Evolutionary conservation across 2,797 vertebrate species (phyloP).

Genomic region (Cetoscarus ocellatus): DNA sequence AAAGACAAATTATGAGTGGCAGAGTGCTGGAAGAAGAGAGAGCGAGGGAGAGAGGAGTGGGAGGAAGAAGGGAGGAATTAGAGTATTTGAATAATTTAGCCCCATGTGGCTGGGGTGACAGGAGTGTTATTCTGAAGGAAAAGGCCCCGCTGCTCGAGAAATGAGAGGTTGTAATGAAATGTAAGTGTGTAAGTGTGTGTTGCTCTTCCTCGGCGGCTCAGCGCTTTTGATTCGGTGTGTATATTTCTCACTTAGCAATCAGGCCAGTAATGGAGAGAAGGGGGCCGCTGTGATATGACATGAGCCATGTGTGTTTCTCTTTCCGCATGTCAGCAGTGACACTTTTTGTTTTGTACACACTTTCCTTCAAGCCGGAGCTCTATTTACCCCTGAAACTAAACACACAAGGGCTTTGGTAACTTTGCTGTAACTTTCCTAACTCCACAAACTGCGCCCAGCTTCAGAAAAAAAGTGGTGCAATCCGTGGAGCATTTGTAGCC

Average conservation of each 20-base stretch:
- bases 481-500: constrained; percentile 72
- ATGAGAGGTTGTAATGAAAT: constrained; percentile 92
- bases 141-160: constrained; percentile 93
- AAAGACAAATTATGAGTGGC: constrained; percentile 97
- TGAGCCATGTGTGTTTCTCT: constrained; percentile 57
- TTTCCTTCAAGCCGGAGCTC: constrained; percentile 58
- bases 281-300: constrained; percentile 64
- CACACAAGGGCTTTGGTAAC: constrained; percentile 56
- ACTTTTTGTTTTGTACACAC: constrained; percentile 61
- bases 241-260: constrained; percentile 68
- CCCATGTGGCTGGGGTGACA: constrained; percentile 95
- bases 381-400: constrained; percentile 65
- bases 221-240: constrained; percentile 63
- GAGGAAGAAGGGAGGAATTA: constrained; percentile 94
- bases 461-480: constrained; percentile 69
- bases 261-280: constrained; percentile 44
- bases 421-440: constrained; percentile 73
- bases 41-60: constrained; percentile 70
- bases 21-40: constrained; percentile 73
- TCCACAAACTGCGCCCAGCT: constrained; percentile 40
- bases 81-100: constrained; percentile 99
- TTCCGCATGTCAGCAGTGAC: constrained; percentile 64
- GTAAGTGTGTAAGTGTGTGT: constrained; percentile 67
- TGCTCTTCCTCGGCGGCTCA: constrained; percentile 53
- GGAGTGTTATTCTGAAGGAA: constrained; percentile 94